Base-by-base conservation (phyloP, 2,888 invertebrate genomes). In the Drosophila picticornis region DNA sequence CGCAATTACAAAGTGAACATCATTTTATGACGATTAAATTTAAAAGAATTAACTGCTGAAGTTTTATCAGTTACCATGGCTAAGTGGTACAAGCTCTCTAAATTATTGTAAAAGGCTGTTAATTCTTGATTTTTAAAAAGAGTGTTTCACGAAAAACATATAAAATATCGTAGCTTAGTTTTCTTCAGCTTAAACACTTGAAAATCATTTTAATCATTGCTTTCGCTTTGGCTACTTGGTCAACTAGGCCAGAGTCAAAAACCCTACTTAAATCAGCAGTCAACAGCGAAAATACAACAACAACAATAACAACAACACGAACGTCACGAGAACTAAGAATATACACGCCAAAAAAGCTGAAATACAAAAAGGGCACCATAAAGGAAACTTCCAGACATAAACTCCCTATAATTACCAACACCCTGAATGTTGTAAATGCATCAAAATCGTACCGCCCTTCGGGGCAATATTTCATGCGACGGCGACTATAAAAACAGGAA, bases 351-450 rank as follows among this genome's bases (percentile, higher is more conserved):
- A 46, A 46, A 46, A 46, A 71, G 69, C 82, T 65, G 71, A 63
- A 67, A 75, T 72, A 73, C 63, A 77, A 76, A 76, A 87, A 75
- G 65, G 81, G 81, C 74, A 84, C 90, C 86, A 91, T 92, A 92
- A 91, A 82, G 88, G 91, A 92, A 92, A 91, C 91, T 90, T 90
- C 70, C 92, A 92, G 92, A 92, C 92, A 91, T 92, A 92, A 93
- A 93, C 90, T 91, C 92, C 92, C 93, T 92, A 92, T 93, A 92
- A 92, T 92, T 92, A 93, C 91, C 91, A 90, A 92, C 92, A 92
- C 92, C 93, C 92, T 91, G 92, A 91, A 92, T 90, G 90, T 81
- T 90, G 90, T 91, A 92, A 92, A 92, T 92, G 92, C 92, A 91
- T 90, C 91, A 85, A 92, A 91, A 92, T 92, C 89, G 92, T 90